Percentiles rank a stretch among this genome's conserved stretches.
Conservation (phyloP, 2,797 vertebrate genomes). For the Caiman crocodilus region DNA sequence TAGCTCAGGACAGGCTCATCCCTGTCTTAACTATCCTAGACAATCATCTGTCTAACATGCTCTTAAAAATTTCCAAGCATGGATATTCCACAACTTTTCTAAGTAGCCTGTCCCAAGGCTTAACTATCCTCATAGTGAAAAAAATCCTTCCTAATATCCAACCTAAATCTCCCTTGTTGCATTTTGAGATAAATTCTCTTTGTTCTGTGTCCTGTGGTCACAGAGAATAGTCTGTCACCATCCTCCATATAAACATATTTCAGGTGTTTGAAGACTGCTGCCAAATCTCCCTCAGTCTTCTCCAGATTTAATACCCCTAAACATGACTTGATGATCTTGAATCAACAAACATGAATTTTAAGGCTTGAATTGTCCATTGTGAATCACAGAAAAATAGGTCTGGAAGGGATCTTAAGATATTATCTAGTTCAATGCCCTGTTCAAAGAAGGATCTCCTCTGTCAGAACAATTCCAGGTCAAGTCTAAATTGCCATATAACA, state of each 20-base stretch:
- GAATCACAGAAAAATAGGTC: too few species aligned
- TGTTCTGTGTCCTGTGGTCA: too few species aligned
- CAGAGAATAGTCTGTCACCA: too few species aligned
- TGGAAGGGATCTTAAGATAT: too few species aligned
- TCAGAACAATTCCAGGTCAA: neutral
- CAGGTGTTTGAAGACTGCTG: too few species aligned
- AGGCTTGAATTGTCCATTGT: neutral
- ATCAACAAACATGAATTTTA: neutral
- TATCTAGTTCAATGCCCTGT: too few species aligned
- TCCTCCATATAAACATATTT: too few species aligned
- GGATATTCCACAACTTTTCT: neutral
- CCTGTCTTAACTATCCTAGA: neutral
- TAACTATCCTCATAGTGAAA: neutral
- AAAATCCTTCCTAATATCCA: neutral
- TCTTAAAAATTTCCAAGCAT: neutral
- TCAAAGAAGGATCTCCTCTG: too few species aligned
- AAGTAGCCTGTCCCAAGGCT: neutral
- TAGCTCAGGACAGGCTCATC: too few species aligned
- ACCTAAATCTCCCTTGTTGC: rapidly evolving
- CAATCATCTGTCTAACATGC: neutral
- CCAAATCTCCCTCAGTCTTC: too few species aligned
- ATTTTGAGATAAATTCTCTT: neutral
- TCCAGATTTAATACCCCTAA: too few species aligned
- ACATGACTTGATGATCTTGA: neutral
- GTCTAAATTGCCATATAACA: neutral